Evolutionary conservation across 2,888 invertebrate species (phyloP).

Genomic region (Macrophya alboannulata): DNA sequence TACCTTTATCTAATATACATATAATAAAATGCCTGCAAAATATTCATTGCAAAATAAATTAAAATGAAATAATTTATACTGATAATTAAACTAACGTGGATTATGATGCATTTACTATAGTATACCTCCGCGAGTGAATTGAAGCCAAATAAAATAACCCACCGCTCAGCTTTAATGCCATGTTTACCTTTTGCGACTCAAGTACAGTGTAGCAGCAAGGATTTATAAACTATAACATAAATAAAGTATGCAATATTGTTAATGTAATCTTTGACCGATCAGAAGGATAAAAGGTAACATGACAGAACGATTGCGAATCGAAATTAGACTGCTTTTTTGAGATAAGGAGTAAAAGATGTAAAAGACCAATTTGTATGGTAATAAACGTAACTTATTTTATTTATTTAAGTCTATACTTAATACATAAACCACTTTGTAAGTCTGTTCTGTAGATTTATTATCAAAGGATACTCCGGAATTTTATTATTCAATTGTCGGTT

Average conservation of each 20-base stretch:
- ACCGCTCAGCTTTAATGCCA: conserved; percentile 43
- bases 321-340: conserved; percentile 37
- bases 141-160: conserved; percentile 48
- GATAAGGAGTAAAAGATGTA: conserved; percentile 27
- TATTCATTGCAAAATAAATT: conserved; percentile 34
- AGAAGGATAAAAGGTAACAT: background rate
- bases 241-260: background rate
- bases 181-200: background rate
- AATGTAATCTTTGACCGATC: conserved; percentile 16
- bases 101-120: conserved; percentile 20
- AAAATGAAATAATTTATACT: conserved; percentile 23
- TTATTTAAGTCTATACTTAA: conserved; percentile 44
- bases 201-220: conserved; percentile 10
- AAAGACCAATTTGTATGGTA: conserved; percentile 43
- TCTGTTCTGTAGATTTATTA: conserved; percentile 29
- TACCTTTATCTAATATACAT: background rate
- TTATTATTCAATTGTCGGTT: background rate
- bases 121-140: conserved; percentile 35
- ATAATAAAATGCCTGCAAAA: conserved; percentile 37
- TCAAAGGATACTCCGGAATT: background rate
- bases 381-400: conserved; percentile 54
- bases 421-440: conserved; percentile 36
- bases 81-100: conserved; percentile 26
- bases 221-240: background rate
- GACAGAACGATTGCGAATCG: conserved; percentile 4